Conservation (phyloP, 2,113 vertebrate species). For the Urocitellus parryii region DNA sequence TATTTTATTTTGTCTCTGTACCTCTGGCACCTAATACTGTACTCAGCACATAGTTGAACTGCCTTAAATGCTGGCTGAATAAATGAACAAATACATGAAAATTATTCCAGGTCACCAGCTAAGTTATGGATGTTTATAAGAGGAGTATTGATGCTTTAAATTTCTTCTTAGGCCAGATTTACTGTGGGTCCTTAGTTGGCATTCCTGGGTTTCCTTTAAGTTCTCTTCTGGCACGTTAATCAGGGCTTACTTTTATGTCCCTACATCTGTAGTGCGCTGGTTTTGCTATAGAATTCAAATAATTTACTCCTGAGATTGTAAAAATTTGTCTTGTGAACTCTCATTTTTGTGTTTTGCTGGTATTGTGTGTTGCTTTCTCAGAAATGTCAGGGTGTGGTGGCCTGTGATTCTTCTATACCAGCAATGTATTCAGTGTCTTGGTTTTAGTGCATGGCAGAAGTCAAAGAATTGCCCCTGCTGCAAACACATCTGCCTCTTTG, state of each 20-base stretch:
- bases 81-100: not conserved
- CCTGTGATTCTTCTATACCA: not conserved
- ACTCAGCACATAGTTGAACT: not conserved
- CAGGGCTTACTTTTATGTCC: not conserved
- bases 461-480: not conserved
- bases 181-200: not conserved
- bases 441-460: not conserved
- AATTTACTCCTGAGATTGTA: conserved; percentile 16
- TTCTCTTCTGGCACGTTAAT: not conserved
- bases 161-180: not conserved
- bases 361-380: not conserved
- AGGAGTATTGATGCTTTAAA: not conserved
- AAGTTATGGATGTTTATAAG: not conserved
- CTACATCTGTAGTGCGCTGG: not conserved
- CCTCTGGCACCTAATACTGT: not conserved
- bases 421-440: not conserved
- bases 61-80: not conserved
- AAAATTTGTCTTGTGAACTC: not conserved
- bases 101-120: conserved; percentile 22
- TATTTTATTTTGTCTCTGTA: not conserved
- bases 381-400: not conserved
- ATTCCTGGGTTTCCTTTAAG: not conserved
- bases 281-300: conserved; percentile 3
- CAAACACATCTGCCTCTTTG: not conserved
- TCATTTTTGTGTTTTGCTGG: not conserved